Conservation (phyloP, 2,797 vertebrate genomes). For the Gymnodraco acuticeps region DNA sequence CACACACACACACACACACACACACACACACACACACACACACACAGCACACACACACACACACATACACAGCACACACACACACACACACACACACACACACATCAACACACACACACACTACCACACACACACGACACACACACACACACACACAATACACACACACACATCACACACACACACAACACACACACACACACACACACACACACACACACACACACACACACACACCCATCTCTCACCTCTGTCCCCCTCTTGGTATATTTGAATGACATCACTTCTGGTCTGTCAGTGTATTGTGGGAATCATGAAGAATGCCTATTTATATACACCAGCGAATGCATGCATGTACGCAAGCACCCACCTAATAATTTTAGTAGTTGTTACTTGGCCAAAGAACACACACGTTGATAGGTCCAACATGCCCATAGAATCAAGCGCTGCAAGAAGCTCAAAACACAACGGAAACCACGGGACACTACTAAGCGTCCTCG, state of each 20-base stretch:
- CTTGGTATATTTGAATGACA: conserved; percentile 69
- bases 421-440: conserved; percentile 1
- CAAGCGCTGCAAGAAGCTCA: background rate
- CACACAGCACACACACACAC: no score
- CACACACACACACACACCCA: background rate
- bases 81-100: background rate
- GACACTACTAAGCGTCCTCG: no score
- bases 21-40: background rate
- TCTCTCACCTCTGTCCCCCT: conserved; percentile 66
- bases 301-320: conserved; percentile 80
- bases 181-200: no score
- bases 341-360: conserved; percentile 12
- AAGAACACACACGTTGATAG: background rate
- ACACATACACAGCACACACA: no score
- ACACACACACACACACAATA: no score
- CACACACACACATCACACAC: background rate
- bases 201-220: no score
- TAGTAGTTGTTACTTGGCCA: background rate
- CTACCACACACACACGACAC: no score
- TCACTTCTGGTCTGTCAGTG: conserved; percentile 68
- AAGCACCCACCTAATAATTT: background rate
- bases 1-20: background rate
- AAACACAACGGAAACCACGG: background rate
- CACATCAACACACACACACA: background rate
- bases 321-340: conserved; percentile 24